Evolutionary conservation across 2,113 vertebrate species (phyloP).

Genomic region (Aspidoscelis tigris): DNA sequence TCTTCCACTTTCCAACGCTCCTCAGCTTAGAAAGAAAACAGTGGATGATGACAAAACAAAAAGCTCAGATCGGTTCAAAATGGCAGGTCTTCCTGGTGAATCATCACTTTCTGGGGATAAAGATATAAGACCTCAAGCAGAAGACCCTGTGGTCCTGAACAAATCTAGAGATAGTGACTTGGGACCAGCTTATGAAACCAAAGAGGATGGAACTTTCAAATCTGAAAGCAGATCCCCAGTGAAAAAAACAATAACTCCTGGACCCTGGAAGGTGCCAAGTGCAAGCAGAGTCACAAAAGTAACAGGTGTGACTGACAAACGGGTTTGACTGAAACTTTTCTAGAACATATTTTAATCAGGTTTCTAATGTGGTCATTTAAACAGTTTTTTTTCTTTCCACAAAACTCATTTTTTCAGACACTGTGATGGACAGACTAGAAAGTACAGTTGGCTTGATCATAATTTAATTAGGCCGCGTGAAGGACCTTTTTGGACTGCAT

Average conservation of each 20-base stretch:
- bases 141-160: conserved; percentile 8
- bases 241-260: conserved; percentile 89
- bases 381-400: conserved; percentile 34
- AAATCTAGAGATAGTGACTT: conserved; percentile 32
- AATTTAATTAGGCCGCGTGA: conserved; percentile 64
- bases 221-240: conserved; percentile 68
- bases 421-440: conserved; percentile 34
- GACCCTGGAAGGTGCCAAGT: conserved; percentile 93
- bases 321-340: conserved; percentile 55
- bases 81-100: conserved; percentile 70
- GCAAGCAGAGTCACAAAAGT: conserved; percentile 78
- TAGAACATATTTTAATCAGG: conserved; percentile 28
- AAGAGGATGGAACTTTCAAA: conserved; percentile 65
- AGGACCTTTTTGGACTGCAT: conserved; percentile 65
- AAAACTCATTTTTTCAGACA: conserved; percentile 22
- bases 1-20: conserved; percentile 34
- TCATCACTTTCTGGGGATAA: conserved; percentile 54
- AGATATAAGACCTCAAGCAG: conserved; percentile 52
- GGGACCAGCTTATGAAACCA: conserved; percentile 59
- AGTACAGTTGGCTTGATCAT: conserved; percentile 49
- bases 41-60: conserved; percentile 47
- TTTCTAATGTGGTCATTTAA: conserved; percentile 37
- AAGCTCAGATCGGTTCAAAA: conserved; percentile 64
- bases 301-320: conserved; percentile 59
- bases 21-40: conserved; percentile 13